Conservation (phyloP, 2,797 vertebrate species). For the Momotus momota region DNA sequence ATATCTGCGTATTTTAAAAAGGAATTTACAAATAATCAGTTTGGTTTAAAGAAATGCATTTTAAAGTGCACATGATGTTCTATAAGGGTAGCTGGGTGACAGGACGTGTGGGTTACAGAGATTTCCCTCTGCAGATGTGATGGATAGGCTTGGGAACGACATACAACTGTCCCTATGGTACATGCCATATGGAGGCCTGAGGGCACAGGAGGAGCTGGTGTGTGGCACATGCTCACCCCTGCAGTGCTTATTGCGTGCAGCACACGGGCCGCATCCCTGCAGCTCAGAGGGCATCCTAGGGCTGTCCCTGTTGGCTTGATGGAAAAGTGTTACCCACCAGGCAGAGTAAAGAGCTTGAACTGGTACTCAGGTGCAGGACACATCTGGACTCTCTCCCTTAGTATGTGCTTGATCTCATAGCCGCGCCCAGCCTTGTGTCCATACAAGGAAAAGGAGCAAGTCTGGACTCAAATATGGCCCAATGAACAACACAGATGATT, state of each 20-base stretch:
- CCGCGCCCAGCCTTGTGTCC: background rate
- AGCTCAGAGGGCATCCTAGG: background rate
- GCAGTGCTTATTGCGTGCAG: fast-evolving
- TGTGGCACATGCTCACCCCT: background rate
- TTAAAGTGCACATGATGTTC: background rate
- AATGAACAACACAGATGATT: background rate
- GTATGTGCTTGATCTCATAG: background rate
- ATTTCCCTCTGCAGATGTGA: background rate
- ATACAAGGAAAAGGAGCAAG: background rate
- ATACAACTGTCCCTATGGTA: background rate
- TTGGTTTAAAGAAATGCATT: background rate
- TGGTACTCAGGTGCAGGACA: background rate
- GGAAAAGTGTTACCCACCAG: fast-evolving
- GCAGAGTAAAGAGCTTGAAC: background rate
- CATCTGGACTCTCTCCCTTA: background rate
- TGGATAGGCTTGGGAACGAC: background rate
- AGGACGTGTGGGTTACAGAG: background rate
- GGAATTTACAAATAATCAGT: background rate
- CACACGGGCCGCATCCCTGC: fast-evolving
- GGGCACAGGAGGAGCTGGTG: background rate
- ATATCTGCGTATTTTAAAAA: background rate
- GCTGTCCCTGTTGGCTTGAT: background rate
- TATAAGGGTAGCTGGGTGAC: background rate
- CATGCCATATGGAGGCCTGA: fast-evolving
- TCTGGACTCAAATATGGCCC: background rate